Percentiles rank a stretch among this genome's conserved stretches.
These are phyloP conservation scores for Gryllus bimaculatus DNA, from an alignment of 1,140 invertebrate species.

Conservation along the genomic window DNA sequence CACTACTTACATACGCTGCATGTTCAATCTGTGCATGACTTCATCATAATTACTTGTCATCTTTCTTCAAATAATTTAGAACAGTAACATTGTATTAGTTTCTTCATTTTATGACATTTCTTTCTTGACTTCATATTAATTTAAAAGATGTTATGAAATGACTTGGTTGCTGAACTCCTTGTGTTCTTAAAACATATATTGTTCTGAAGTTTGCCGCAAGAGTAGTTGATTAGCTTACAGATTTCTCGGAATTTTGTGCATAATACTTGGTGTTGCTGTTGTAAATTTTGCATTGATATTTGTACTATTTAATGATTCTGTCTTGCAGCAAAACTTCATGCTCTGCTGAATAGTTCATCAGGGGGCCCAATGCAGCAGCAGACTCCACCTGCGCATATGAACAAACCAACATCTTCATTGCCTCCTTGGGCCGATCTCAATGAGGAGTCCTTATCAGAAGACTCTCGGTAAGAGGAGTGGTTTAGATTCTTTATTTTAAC, in stretches of 20 bases:
- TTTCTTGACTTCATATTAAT: no score
- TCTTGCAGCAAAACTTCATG: constrained; percentile 65
- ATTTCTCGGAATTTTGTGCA: neutral
- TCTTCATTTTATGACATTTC: no score
- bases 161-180: no score
- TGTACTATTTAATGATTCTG: constrained; percentile 20
- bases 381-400: constrained; percentile 24
- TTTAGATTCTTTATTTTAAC: neutral
- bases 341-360: constrained; percentile 57
- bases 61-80: no score
- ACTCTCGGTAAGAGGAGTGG: constrained; percentile 35
- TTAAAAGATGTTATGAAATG: no score
- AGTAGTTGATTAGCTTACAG: neutral
- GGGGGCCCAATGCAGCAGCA: constrained; percentile 39
- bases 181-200: no score
- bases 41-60: no score
- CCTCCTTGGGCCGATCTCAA: constrained; percentile 26
- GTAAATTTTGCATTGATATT: neutral
- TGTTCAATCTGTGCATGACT: no score
- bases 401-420: constrained; percentile 19
- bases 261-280: no score
- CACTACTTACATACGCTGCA: no score
- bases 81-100: no score
- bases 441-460: constrained; percentile 48
- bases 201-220: no score